phyloP scores from a whole-genome alignment of 2,888 invertebrate genomes.

The Dasysyrphus tricinctus region DNA sequence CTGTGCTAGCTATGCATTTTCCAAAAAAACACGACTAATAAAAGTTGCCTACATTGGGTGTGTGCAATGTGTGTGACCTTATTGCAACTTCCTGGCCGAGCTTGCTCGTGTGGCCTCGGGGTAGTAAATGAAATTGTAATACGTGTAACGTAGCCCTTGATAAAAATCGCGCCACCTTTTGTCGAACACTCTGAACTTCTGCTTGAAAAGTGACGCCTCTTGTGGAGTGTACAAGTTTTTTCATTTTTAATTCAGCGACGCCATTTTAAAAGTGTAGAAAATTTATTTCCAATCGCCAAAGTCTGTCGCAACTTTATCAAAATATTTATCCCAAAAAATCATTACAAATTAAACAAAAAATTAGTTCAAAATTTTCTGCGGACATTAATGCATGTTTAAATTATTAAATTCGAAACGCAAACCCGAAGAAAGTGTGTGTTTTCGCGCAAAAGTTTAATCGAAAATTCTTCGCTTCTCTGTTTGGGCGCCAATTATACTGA shows the following conservation, averaged over 20 bases:
- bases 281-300: conserved; percentile 48
- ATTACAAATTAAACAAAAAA: conserved; percentile 31
- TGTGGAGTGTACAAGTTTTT: conserved; percentile 66
- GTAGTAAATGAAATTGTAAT: too few species aligned
- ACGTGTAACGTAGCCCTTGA: not conserved
- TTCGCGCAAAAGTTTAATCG: conserved; percentile 29
- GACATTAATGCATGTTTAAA: conserved; percentile 21
- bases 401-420: conserved; percentile 8
- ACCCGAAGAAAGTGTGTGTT: conserved; percentile 2
- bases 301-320: conserved; percentile 25
- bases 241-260: conserved; percentile 56
- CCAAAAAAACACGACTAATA: too few species aligned
- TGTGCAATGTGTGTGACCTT: too few species aligned
- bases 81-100: too few species aligned
- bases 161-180: conserved; percentile 26
- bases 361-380: conserved; percentile 28
- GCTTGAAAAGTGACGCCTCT: conserved; percentile 69
- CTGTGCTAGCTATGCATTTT: too few species aligned
- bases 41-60: too few species aligned
- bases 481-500: conserved; percentile 69
- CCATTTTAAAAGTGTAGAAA: conserved; percentile 71
- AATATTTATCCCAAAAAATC: conserved; percentile 32
- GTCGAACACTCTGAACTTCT: conserved; percentile 9
- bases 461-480: conserved; percentile 53
- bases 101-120: too few species aligned